Evolutionary conservation across 2,888 invertebrate genomes (phyloP).

Genomic region (Lasioglossum lativentre): DNA sequence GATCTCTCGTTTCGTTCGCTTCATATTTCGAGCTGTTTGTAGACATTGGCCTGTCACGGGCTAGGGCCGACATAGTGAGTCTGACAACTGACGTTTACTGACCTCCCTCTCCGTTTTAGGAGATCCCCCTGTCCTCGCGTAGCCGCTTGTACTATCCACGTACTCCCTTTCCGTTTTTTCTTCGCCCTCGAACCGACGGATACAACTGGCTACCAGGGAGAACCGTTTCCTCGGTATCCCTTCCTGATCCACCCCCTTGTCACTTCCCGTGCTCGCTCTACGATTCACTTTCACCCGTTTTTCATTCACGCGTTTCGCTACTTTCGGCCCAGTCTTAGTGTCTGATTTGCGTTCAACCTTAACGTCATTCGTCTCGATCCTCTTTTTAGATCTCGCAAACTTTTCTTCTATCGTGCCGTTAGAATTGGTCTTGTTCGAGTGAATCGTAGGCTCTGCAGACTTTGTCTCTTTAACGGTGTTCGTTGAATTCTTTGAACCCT

Average conservation of each 20-base stretch:
- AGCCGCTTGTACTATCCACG: conserved; percentile 65
- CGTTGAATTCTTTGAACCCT: neutral
- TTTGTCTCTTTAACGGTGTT: neutral
- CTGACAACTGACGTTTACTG: conserved; percentile 78
- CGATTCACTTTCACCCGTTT: conserved; percentile 49
- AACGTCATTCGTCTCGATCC: neutral
- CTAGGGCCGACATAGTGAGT: conserved; percentile 51
- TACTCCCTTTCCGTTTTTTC: conserved; percentile 61
- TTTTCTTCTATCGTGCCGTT: neutral
- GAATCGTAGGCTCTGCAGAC: neutral
- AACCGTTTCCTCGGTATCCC: conserved; percentile 77
- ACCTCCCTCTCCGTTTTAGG: conserved; percentile 83
- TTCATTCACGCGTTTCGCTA: conserved; percentile 30
- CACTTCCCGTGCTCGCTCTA: conserved; percentile 55
- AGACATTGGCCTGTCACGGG: conserved; percentile 80
- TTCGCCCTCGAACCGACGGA: conserved; percentile 81
- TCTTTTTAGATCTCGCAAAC: conserved; percentile 9
- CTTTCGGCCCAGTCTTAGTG: conserved; percentile 23
- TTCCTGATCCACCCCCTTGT: conserved; percentile 58
- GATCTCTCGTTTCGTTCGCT: conserved; percentile 1
- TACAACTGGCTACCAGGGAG: conserved; percentile 82
- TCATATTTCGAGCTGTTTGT: conserved; percentile 79
- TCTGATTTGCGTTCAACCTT: neutral
- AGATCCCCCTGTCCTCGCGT: conserved; percentile 73
- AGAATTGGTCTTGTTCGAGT: neutral